Evolutionary conservation across 1,140 invertebrate genomes (phyloP).

Genomic region (Ridgeia piscesae): DNA sequence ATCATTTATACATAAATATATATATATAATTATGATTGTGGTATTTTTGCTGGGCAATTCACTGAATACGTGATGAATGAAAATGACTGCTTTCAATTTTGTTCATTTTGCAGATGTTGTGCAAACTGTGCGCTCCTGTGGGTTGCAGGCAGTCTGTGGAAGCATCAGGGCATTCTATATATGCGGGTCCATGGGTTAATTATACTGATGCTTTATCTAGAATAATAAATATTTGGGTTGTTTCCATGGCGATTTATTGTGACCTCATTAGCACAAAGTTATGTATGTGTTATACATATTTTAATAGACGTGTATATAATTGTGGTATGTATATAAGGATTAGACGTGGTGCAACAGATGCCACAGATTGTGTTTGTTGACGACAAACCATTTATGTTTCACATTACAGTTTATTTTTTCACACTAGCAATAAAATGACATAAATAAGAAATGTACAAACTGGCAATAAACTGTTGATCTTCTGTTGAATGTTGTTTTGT

Average conservation of each 20-base stretch:
- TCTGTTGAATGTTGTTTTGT: not conserved
- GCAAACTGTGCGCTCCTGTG: too few species aligned
- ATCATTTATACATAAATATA: too few species aligned
- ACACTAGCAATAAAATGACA: not conserved
- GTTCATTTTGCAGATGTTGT: not conserved
- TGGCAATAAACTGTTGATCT: not conserved
- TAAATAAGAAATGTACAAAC: not conserved
- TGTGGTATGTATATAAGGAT: not conserved
- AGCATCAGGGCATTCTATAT: not conserved
- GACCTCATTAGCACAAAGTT: not conserved
- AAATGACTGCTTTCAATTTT: not conserved
- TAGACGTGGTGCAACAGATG: not conserved
- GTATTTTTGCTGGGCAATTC: not conserved
- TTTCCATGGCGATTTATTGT: not conserved
- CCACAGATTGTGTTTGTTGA: not conserved
- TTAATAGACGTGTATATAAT: not conserved
- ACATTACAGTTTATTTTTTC: constrained; percentile 2
- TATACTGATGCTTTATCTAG: not conserved
- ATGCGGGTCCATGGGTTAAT: not conserved
- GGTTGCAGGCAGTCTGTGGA: not conserved
- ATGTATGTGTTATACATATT: not conserved
- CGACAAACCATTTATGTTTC: not conserved
- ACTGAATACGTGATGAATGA: not conserved
- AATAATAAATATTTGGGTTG: not conserved
- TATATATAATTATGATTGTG: not conserved